Base-by-base conservation (phyloP, 2,888 invertebrate genomes). In the Geotrupes spiniger region DNA sequence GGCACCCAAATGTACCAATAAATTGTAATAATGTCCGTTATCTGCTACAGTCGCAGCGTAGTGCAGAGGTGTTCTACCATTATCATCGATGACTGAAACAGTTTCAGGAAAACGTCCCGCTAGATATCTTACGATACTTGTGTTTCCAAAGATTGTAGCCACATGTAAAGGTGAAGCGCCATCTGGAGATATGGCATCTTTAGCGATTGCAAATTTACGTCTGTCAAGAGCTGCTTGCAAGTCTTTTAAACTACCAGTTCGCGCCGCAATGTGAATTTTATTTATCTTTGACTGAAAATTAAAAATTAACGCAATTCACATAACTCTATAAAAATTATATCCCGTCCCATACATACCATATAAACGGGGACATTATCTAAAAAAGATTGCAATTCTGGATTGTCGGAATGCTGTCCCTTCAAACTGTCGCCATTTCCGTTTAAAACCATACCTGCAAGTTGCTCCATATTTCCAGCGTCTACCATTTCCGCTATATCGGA, bases 181-280 rank as follows among this genome's bases (percentile, higher is more conserved):
- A 61, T 88, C 83, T 0, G 88, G 83, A n/a, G 89, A 88, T 56
- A 83, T 78, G 50, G 86, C 84, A 70, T 95, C 92, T 60, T 88
- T 83, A 12, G 94, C 93, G 51, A 92, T 83, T 1, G 92, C 93
- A 68, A 95, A 89, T 79, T 92, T 92, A 66, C 93, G 85, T 57
- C 94, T 77, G 73, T 95, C 91, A 63, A 93, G 72, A 1, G 92
- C 85, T 58, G 89, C 83, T 72, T 92, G 92, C 44, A 95, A 76
- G 60, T 92, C 89, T 60, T 88, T 77, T 55, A 95, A 77, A 64
- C 87, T 89, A 2, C 95, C 95, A 59, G 88, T 85, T 61, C 84
- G 82, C 12, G 93, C 88, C 25, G 93, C 91, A 60, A 85, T 74
- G 69, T 95, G 95, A 17, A 95, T 92, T 51, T 87, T 82, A 55